Conservation (phyloP, 2,113 vertebrate genomes). For the Atlantisia rogersi region DNA sequence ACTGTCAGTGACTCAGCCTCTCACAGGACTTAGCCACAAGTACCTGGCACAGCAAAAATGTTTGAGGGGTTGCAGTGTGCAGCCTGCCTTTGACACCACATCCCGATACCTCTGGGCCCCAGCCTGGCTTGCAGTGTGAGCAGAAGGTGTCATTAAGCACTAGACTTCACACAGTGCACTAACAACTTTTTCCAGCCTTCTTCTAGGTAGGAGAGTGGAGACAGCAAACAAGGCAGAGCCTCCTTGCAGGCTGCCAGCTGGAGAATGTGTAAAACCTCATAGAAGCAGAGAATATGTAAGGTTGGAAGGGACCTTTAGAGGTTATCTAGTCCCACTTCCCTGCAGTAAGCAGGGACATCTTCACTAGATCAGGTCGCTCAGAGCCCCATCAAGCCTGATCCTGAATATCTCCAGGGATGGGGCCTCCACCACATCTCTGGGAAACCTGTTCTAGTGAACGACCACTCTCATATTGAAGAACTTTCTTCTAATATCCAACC, state of each 20-base stretch:
- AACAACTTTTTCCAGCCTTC: neutral
- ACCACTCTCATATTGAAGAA: too few species aligned
- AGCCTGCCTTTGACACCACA: neutral
- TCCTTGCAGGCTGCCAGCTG: neutral
- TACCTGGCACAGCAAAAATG: neutral
- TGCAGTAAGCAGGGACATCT: too few species aligned
- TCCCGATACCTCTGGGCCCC: neutral
- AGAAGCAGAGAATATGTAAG: too few species aligned
- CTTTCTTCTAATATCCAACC: too few species aligned
- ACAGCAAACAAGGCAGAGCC: neutral
- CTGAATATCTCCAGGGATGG: too few species aligned
- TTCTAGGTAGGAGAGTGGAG: neutral
- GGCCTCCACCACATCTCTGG: too few species aligned
- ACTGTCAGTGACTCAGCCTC: neutral
- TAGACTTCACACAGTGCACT: fast-evolving
- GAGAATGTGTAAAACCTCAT: neutral
- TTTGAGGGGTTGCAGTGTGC: neutral
- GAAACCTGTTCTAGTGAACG: too few species aligned
- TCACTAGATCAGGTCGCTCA: too few species aligned
- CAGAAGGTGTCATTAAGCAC: neutral
- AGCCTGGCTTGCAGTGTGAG: neutral
- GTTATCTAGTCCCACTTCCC: too few species aligned
- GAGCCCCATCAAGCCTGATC: too few species aligned
- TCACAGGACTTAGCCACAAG: neutral
- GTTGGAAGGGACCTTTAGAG: too few species aligned